Conservation (phyloP, 2,113 vertebrate species). For the Hypocryptadius cinnamomeus region DNA sequence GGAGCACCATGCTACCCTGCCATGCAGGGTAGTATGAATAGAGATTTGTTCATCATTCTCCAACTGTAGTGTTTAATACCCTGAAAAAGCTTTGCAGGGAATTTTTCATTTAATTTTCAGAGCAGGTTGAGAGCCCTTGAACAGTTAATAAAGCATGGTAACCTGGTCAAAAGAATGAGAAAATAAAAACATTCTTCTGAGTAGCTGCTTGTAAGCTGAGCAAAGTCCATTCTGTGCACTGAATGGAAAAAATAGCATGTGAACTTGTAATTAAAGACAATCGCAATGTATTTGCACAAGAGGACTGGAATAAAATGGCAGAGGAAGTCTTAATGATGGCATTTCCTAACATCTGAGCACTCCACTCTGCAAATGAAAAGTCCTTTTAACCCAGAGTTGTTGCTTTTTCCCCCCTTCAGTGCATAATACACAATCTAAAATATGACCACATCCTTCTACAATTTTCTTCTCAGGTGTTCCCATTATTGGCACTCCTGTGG, state of each 20-base stretch:
- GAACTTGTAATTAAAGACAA: constrained; percentile 14
- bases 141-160: background rate
- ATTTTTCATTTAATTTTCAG: background rate
- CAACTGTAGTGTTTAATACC: background rate
- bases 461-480: constrained; percentile 42
- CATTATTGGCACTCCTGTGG: background rate
- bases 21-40: background rate
- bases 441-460: background rate
- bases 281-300: background rate
- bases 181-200: background rate
- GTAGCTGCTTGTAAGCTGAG: background rate
- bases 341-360: background rate
- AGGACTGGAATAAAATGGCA: background rate
- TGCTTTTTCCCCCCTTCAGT: background rate
- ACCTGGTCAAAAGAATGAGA: background rate
- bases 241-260: background rate
- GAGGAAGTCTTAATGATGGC: constrained; percentile 1
- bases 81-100: background rate
- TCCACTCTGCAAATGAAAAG: background rate
- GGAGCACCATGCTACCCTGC: background rate
- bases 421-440: background rate
- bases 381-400: background rate
- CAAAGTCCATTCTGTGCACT: background rate
- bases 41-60: background rate
- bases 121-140: background rate